These are phyloP conservation scores for Sylvilagus bachmani DNA, from an alignment of 2,113 vertebrate species.

Conservation along the genomic window DNA sequence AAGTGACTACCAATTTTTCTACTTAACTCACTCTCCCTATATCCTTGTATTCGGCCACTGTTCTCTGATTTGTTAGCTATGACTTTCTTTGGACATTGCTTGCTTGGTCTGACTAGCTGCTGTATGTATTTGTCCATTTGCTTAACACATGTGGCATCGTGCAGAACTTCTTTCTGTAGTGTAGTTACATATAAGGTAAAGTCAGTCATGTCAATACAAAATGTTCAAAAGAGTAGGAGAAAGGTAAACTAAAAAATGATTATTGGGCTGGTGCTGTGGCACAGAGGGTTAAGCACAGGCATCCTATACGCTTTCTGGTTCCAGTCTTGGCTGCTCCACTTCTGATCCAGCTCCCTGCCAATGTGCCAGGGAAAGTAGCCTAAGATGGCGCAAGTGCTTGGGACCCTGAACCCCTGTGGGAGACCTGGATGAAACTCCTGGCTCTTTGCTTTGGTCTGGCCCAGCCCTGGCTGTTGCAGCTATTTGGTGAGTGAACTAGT, in stretches of 20 bases:
- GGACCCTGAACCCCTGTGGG: no score
- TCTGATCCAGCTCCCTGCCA: no score
- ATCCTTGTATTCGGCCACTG: not conserved
- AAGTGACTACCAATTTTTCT: conserved; percentile 30
- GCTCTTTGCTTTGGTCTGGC: no score
- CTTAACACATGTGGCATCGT: not conserved
- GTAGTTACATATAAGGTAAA: not conserved
- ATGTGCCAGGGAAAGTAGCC: no score
- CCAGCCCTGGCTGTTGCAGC: no score
- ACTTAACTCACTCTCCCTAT: not conserved
- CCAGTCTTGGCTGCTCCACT: no score
- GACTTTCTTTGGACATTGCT: not conserved
- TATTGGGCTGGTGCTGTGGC: no score
- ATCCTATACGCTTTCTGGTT: no score
- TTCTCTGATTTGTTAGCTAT: not conserved
- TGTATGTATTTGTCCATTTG: not conserved
- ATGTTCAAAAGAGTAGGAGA: not conserved
- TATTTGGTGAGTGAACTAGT: no score
- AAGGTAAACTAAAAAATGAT: not conserved
- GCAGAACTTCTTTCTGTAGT: not conserved
- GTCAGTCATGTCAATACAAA: not conserved
- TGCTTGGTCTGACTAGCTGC: not conserved
- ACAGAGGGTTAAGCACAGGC: no score
- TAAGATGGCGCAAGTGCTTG: no score
- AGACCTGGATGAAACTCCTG: no score